Percentiles rank a stretch among this genome's conserved stretches.
Conservation (phyloP, 2,888 invertebrate species). For the Hydrotaea cyrtoneurina region DNA sequence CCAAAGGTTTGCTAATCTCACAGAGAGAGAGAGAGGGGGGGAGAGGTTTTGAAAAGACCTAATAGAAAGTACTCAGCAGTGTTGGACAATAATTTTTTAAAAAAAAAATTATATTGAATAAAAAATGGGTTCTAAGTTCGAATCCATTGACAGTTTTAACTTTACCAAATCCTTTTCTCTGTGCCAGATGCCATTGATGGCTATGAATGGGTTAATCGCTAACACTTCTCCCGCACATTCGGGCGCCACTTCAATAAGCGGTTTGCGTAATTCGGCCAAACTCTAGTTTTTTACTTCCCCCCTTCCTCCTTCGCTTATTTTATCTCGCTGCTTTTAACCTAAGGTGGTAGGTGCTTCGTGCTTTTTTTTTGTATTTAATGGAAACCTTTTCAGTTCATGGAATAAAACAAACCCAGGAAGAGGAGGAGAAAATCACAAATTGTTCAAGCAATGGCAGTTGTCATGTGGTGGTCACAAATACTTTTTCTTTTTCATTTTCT, state of each 20-base stretch:
- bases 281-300: not conserved
- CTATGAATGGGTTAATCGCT: too few relatives aligned
- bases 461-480: slow-evolving; percentile 69
- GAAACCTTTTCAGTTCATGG: slow-evolving; percentile 14
- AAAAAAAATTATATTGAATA: too few relatives aligned
- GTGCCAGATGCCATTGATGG: too few relatives aligned
- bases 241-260: too few relatives aligned
- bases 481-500: slow-evolving; percentile 47
- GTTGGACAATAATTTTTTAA: too few relatives aligned
- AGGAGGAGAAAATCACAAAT: slow-evolving; percentile 60
- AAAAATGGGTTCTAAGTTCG: too few relatives aligned
- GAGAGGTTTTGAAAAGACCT: too few relatives aligned
- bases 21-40: not conserved
- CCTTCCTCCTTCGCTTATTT: not conserved
- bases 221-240: too few relatives aligned
- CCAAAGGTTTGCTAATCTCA: not conserved
- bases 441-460: slow-evolving; percentile 70
- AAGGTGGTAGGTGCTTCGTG: slow-evolving; percentile 68
- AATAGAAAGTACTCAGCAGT: too few relatives aligned
- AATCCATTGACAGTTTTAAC: too few relatives aligned
- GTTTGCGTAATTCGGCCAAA: not conserved
- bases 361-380: slow-evolving; percentile 42
- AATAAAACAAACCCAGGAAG: slow-evolving; percentile 21
- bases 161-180: too few relatives aligned
- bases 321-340: slow-evolving; percentile 70